Evolutionary conservation across 2,888 invertebrate species (phyloP).

Genomic region (Drosophila niveifrons): DNA sequence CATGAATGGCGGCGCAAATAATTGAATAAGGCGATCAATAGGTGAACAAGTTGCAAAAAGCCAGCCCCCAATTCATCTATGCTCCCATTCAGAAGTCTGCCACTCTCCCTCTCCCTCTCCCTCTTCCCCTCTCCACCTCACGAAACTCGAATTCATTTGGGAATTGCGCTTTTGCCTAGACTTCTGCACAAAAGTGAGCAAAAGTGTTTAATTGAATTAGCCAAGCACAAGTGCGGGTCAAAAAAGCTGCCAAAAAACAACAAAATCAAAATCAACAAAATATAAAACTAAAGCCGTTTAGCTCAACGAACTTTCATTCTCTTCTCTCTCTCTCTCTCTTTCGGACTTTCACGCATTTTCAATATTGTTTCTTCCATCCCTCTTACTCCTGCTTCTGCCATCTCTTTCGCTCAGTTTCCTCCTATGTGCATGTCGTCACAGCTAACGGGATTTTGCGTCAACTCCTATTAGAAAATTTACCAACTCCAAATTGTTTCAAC

Average conservation of each 20-base stretch:
- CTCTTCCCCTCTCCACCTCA: neutral
- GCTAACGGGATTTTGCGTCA: neutral
- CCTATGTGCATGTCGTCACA: neutral
- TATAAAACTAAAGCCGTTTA: neutral
- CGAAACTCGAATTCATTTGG: conserved; percentile 25
- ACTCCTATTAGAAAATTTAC: neutral
- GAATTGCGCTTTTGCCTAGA: conserved; percentile 2
- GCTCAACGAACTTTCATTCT: neutral
- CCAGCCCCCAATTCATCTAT: neutral
- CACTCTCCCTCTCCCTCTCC: neutral
- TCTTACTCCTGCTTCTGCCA: neutral
- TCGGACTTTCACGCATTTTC: neutral
- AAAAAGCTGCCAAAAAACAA: conserved; percentile 34
- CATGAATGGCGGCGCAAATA: conserved; percentile 68
- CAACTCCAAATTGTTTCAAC: conserved; percentile 1
- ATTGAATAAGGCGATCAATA: conserved; percentile 75
- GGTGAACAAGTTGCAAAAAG: conserved; percentile 59
- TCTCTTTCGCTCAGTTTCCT: neutral
- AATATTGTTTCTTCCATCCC: neutral
- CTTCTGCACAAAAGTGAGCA: neutral
- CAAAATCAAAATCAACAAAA: neutral
- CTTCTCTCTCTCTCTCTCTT: too few relatives aligned
- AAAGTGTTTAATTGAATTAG: conserved; percentile 69
- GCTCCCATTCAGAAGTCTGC: too few relatives aligned
- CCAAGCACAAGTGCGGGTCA: conserved; percentile 36